Evolutionary conservation across 1,140 invertebrate species (phyloP), one percentile per base, ranked within the genome.

Genomic region (Solenopsis invicta): DNA sequence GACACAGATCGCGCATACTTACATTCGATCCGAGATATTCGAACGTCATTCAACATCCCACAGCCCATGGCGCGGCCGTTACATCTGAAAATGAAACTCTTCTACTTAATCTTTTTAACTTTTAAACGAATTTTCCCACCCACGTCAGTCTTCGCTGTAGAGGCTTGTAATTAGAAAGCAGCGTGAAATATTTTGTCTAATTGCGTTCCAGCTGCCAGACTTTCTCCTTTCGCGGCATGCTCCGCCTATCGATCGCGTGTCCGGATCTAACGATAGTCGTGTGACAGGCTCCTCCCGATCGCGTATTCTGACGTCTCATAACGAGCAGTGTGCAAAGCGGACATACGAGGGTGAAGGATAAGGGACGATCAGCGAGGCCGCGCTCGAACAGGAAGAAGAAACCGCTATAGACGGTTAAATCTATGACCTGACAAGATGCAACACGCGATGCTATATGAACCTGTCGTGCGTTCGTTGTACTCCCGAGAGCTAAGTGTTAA

Each of bases 391-490:
- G 66, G 41, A 85, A 50, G 71, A 54, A 86, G 62, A 54, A 37
- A 48, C 66, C 52, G 52, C 48, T 37, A 21, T 54, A 78, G 76
- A 88, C 81, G 74, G 75, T 91, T 91, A 82, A 90, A 90, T 90
- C 86, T 90, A 88, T 85, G 69, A 45, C 69, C 86, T 74, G 80
- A 75, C 69, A 84, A 85, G 86, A 74, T 64, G 16, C 56, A 78
- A 77, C 48, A 61, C 29, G 80, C 69, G 80, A 77, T 89, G 86
- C 54, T 90, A 72, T 76, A 85, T 81, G 89, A 88, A 90, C 81
- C 89, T 90, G 81, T 69, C 85, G 74, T 74, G 48, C 48, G 80
- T 74, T 61, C 56, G 37, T 76, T 78, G 72, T 85, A 52, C 37
- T 77, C 50, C 61, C 74, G 34, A 78, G 50, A 48, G 74, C 67